These are phyloP conservation scores for Drosophila insularis DNA, from an alignment of 1,140 invertebrate species.

Conservation along the genomic window DNA sequence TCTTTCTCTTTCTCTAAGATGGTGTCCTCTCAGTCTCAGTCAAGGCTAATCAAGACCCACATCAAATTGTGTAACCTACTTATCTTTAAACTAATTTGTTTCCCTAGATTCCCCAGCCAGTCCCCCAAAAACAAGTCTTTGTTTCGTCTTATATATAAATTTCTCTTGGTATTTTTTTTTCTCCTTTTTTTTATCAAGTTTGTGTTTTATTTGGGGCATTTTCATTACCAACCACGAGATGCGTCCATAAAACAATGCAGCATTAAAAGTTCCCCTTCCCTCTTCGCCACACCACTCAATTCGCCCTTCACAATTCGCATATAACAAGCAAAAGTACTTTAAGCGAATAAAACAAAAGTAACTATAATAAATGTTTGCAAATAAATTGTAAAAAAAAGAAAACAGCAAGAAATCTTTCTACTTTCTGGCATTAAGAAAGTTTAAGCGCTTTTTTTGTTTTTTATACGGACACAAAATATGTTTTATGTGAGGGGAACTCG, in stretches of 20 bases:
- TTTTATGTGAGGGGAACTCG: conserved; percentile 70
- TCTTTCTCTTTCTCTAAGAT: background rate
- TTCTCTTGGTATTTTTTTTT: conserved; percentile 18
- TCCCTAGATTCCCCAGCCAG: conserved; percentile 9
- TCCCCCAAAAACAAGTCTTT: conserved; percentile 3
- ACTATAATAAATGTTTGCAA: conserved; percentile 80
- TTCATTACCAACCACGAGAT: conserved; percentile 45
- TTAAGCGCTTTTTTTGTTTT: conserved; percentile 62
- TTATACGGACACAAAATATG: conserved; percentile 60
- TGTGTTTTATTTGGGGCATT: conserved; percentile 41
- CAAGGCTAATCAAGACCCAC: conserved; percentile 69
- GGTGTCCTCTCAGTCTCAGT: conserved; percentile 11
- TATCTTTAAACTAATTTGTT: conserved; percentile 79
- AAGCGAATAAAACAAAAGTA: conserved; percentile 75
- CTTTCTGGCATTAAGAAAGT: conserved; percentile 68
- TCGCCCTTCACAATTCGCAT: background rate
- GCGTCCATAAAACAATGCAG: conserved; percentile 77
- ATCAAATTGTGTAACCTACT: conserved; percentile 73
- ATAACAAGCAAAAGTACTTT: conserved; percentile 64
- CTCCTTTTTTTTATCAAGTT: conserved; percentile 61
- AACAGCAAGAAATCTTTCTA: conserved; percentile 39
- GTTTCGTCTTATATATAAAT: background rate
- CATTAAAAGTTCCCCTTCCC: conserved; percentile 57
- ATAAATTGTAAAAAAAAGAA: conserved; percentile 68
- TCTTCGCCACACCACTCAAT: background rate